Evolutionary conservation across 37 sponge, comb jelly and placozoan genomes (phyloP).

Genomic region (Theonella swinhoei): DNA sequence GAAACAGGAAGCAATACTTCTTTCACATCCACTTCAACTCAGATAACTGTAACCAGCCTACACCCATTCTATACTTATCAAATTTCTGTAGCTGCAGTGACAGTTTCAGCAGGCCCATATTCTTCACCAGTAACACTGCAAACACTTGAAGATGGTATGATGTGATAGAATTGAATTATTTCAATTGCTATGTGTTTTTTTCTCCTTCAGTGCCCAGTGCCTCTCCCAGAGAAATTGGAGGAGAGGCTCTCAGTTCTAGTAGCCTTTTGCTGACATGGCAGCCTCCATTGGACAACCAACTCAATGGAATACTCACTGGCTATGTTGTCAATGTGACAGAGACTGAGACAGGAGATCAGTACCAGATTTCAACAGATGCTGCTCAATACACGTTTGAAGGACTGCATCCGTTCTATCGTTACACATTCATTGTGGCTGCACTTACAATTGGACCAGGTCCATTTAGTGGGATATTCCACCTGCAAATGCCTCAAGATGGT

Average conservation of each 20-base stretch:
- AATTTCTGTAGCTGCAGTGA: no score
- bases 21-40: no score
- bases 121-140: no score
- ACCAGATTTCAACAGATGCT: background rate
- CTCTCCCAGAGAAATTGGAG: background rate
- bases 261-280: background rate
- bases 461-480: background rate
- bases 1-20: no score
- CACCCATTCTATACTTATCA: no score
- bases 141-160: no score
- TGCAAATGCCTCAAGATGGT: background rate
- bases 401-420: conserved; percentile 19
- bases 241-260: background rate
- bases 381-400: conserved; percentile 20
- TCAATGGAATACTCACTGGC: conserved; percentile 31
- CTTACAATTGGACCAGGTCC: background rate
- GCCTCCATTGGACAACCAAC: background rate
- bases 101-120: no score
- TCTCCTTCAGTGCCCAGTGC: background rate
- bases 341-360: background rate
- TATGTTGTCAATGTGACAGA: conserved; percentile 11
- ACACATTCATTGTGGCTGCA: background rate
- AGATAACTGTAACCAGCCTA: no score
- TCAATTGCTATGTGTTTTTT: no score
- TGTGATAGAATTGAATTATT: no score